Conservation (phyloP, 1,140 invertebrate species). For the Drosophila persimilis region DNA sequence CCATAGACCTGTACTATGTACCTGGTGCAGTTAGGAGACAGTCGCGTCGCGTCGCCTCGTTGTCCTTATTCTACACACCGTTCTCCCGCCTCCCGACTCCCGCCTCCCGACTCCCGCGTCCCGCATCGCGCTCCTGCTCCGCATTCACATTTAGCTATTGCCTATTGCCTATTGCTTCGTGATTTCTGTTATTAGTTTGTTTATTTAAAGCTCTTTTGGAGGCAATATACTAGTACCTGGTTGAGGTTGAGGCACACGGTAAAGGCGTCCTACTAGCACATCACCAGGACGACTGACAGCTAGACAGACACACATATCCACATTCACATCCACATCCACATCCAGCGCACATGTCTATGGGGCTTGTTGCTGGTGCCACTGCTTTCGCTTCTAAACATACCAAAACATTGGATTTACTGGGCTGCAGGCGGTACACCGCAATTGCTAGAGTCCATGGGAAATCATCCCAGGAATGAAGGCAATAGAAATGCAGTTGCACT, state of each 20-base stretch:
- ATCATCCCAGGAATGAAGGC: no score
- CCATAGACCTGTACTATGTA: constrained; percentile 55
- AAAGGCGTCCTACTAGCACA: constrained; percentile 41
- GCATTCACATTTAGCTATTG: constrained; percentile 31
- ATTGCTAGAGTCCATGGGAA: constrained; percentile 15
- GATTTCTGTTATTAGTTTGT: constrained; percentile 79
- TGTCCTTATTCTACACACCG: constrained; percentile 24
- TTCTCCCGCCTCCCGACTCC: no score
- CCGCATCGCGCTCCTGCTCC: neutral
- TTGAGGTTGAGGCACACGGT: constrained; percentile 46
- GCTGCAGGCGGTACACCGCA: constrained; percentile 44
- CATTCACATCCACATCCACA: no score
- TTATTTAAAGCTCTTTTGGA: constrained; percentile 78
- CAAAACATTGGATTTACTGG: constrained; percentile 61
- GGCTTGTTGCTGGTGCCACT: constrained; percentile 38
- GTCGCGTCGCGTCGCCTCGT: constrained; percentile 9
- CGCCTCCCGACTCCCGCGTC: neutral
- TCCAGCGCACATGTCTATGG: no score
- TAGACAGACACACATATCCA: constrained; percentile 10
- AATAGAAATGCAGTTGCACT: no score
- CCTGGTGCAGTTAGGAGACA: constrained; percentile 49
- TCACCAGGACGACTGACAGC: constrained; percentile 30
- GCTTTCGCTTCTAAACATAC: constrained; percentile 66
- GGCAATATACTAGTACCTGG: constrained; percentile 27
- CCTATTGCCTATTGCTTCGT: constrained; percentile 54